Conservation (phyloP, 2,797 vertebrate genomes). For the Lycodopsis pacificus region DNA sequence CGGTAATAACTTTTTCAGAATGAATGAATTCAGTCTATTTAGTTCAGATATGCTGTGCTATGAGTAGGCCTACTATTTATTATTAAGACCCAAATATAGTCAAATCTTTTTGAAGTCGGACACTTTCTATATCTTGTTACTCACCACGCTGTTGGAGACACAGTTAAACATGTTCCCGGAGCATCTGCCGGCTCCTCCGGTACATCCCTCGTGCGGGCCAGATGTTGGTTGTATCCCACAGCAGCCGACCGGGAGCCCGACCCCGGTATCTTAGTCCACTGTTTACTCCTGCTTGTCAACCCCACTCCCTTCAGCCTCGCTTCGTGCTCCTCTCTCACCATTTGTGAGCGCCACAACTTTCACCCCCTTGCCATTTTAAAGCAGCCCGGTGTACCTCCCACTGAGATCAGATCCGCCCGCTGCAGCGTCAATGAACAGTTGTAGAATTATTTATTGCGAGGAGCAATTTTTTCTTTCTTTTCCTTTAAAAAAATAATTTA, state of each 20-base stretch:
- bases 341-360: not conserved
- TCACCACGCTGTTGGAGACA: conserved; percentile 86
- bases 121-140: conserved; percentile 40
- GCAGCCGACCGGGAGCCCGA: conserved; percentile 7
- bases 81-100: not conserved
- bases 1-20: not conserved
- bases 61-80: not conserved
- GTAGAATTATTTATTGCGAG: not conserved
- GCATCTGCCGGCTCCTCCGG: conserved; percentile 87
- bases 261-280: conserved; percentile 7
- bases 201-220: conserved; percentile 79
- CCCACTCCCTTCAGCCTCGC: not conserved
- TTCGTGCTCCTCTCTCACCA: not conserved
- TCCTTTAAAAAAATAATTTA: not conserved
- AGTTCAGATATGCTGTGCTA: not conserved
- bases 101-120: not conserved
- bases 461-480: not conserved
- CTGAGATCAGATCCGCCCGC: conserved; percentile 51
- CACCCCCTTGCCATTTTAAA: conserved; percentile 16
- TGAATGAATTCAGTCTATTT: not conserved
- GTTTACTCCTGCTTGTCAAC: not conserved
- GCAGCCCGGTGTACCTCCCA: conserved; percentile 57
- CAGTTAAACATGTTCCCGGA: conserved; percentile 82
- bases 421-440: not conserved
- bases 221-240: conserved; percentile 46